phyloP scores from a whole-genome alignment of 2,113 vertebrate genomes.

The Benthochromis sp. region DNA sequence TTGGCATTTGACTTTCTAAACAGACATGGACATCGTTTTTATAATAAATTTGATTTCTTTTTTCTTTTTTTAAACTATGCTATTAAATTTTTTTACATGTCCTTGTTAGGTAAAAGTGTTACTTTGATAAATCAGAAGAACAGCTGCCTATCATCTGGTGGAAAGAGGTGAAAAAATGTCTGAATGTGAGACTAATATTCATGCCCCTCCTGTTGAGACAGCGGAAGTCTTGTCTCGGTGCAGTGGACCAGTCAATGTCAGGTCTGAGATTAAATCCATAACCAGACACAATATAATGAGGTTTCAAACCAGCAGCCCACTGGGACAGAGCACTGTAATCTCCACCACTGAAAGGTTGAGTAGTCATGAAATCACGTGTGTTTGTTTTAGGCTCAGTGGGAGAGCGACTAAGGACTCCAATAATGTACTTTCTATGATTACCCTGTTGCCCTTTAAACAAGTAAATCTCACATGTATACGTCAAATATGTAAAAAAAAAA shows the following conservation, averaged over 20 bases:
- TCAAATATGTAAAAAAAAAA: not conserved
- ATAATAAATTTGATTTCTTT: not conserved
- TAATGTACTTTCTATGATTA: constrained; percentile 8
- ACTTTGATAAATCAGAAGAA: not conserved
- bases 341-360: not conserved
- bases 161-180: not conserved
- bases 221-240: constrained; percentile 17
- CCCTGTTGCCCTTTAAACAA: not conserved
- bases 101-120: not conserved
- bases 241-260: constrained; percentile 18
- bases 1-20: not conserved
- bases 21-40: not conserved
- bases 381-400: constrained; percentile 27
- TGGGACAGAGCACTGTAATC: constrained; percentile 2
- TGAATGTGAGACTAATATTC: not conserved
- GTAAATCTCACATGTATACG: not conserved
- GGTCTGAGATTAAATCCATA: constrained; percentile 26
- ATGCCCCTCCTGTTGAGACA: constrained; percentile 10
- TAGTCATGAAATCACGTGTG: constrained; percentile 3
- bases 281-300: constrained; percentile 27
- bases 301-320: constrained; percentile 20
- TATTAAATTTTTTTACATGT: not conserved
- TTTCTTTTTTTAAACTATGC: not conserved
- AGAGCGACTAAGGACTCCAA: not conserved
- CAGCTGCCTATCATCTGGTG: not conserved